These are phyloP conservation scores for Sussaba pulchella DNA, from an alignment of 2,888 invertebrate species.

Conservation along the genomic window DNA sequence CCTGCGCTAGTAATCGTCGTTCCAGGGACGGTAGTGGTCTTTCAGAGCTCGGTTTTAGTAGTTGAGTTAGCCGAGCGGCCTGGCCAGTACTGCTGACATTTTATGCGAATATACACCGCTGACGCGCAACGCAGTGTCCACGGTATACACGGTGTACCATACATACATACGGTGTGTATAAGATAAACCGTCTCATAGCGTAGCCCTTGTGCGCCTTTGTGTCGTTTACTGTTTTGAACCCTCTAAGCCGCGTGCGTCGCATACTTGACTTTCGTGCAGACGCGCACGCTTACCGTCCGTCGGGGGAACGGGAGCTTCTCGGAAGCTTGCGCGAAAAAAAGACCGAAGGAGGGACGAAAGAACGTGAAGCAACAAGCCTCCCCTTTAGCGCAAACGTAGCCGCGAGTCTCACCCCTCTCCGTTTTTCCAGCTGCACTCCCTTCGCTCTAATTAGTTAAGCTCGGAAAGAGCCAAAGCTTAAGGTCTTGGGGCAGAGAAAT, in stretches of 20 bases:
- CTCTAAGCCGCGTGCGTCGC: slow-evolving; percentile 66
- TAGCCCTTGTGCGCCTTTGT: slow-evolving; percentile 46
- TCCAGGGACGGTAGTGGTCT: slow-evolving; percentile 44
- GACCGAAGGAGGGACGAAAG: slow-evolving; percentile 20
- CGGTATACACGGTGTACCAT: slow-evolving; percentile 23
- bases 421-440: slow-evolving; percentile 5
- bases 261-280: slow-evolving; percentile 65
- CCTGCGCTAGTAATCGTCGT: slow-evolving; percentile 55
- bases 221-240: slow-evolving; percentile 62
- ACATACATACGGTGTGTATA: slow-evolving; percentile 15
- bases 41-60: slow-evolving; percentile 12
- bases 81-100: slow-evolving; percentile 40
- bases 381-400: neutral
- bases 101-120: slow-evolving; percentile 32
- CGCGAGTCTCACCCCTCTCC: slow-evolving; percentile 22
- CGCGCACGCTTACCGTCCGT: slow-evolving; percentile 27
- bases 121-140: neutral
- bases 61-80: slow-evolving; percentile 15
- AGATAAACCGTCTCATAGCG: slow-evolving; percentile 35
- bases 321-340: slow-evolving; percentile 37
- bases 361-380: slow-evolving; percentile 40
- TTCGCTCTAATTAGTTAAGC: slow-evolving; percentile 59
- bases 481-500: slow-evolving; percentile 53
- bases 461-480: slow-evolving; percentile 53
- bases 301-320: slow-evolving; percentile 11